phyloP scores from a whole-genome alignment of 1,140 invertebrate species.

The Leptinotarsa lineolata region DNA sequence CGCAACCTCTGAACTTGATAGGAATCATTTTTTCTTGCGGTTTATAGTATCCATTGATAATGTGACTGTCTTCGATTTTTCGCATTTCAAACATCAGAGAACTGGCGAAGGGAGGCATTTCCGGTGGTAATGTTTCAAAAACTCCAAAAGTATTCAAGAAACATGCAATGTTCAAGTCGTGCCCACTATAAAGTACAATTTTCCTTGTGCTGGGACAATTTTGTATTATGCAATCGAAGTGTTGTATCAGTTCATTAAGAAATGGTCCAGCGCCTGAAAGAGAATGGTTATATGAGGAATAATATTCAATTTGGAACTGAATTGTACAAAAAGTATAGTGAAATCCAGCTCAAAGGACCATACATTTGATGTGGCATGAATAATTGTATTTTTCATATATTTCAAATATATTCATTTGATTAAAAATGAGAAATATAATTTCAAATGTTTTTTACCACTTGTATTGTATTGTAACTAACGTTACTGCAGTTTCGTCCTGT shows the following conservation, averaged over 20 bases:
- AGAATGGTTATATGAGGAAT: not conserved
- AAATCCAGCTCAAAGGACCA: too few relatives aligned
- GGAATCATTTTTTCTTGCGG: not conserved
- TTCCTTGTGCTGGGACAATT: not conserved
- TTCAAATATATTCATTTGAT: too few relatives aligned
- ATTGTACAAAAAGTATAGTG: too few relatives aligned
- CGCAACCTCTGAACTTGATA: slow-evolving; percentile 3
- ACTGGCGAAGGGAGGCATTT: not conserved
- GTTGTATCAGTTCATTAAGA: not conserved
- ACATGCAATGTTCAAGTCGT: slow-evolving; percentile 3
- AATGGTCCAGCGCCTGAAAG: not conserved
- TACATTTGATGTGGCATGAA: too few relatives aligned
- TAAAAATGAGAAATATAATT: too few relatives aligned
- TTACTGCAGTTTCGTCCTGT: too few relatives aligned
- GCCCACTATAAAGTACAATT: not conserved
- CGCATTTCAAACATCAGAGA: slow-evolving; percentile 2
- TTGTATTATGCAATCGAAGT: not conserved
- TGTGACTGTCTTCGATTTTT: not conserved
- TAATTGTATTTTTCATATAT: too few relatives aligned
- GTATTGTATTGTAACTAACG: too few relatives aligned
- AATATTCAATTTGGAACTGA: too few relatives aligned
- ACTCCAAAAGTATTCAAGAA: not conserved
- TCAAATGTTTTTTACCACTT: too few relatives aligned
- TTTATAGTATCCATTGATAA: slow-evolving; percentile 10
- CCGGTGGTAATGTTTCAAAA: not conserved